Percentiles rank a stretch among this genome's conserved stretches.
phyloP scores from a whole-genome alignment of 2,888 invertebrate genomes.

The Pomacea canaliculata region DNA sequence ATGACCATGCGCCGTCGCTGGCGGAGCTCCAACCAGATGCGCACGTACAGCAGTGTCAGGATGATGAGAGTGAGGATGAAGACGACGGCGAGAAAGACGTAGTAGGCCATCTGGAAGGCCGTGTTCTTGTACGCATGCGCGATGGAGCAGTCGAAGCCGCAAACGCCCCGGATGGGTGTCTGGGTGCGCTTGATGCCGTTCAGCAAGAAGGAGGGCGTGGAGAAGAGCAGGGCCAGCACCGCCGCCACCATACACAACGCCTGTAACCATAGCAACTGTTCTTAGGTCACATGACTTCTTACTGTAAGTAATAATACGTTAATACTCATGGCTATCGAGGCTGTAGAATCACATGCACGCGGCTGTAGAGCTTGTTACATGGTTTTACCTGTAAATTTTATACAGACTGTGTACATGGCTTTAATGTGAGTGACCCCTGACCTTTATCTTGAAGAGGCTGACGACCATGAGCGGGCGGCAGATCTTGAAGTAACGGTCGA shows the following conservation, averaged over 20 bases:
- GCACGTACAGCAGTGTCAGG: slow-evolving; percentile 48
- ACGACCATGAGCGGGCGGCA: slow-evolving; percentile 53
- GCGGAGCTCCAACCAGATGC: slow-evolving; percentile 42
- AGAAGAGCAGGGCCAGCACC: slow-evolving; percentile 43
- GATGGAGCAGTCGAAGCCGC: slow-evolving; percentile 55
- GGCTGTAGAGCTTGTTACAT: no score
- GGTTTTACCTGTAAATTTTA: no score
- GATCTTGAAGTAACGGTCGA: slow-evolving; percentile 61
- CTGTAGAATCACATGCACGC: no score
- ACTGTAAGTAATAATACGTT: no score
- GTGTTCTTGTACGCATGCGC: slow-evolving; percentile 44
- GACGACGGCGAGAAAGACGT: slow-evolving; percentile 41
- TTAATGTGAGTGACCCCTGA: background rate
- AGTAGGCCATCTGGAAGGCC: slow-evolving; percentile 45
- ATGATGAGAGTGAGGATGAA: slow-evolving; percentile 49
- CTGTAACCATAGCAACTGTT: background rate
- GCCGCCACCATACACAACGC: slow-evolving; percentile 49
- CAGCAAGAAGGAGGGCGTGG: slow-evolving; percentile 47
- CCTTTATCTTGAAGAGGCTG: slow-evolving; percentile 47
- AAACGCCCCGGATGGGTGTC: slow-evolving; percentile 37
- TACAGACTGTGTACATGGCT: background rate
- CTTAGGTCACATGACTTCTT: no score
- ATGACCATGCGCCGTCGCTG: slow-evolving; percentile 35
- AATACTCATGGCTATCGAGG: no score
- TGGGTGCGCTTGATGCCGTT: slow-evolving; percentile 47